Base-by-base conservation (phyloP, 2,797 vertebrate genomes). In the Cirrhinus mrigala region DNA sequence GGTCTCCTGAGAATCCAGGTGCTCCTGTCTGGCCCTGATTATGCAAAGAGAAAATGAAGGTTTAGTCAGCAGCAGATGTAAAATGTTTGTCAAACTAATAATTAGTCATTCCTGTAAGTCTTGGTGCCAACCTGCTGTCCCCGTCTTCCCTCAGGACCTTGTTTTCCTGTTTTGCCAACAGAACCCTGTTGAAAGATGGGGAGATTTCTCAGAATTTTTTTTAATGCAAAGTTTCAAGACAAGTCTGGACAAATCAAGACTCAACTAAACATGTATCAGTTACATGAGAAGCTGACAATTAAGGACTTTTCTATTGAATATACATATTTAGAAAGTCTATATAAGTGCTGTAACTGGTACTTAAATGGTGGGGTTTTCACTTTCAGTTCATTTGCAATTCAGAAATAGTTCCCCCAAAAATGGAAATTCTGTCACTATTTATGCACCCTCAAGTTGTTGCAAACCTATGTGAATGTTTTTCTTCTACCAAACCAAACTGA, bases 21-120 rank as follows among this genome's bases (percentile, higher is more conserved):
- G 92, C 93, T 90, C 94, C 95, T 3, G 15, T 91, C 88, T 94
- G 94, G 86, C 95, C 95, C 96, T 96, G 90, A 58, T 18, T 29
- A 83, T 37, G 2, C 60, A 86, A 81, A 71, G 6, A 76, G 48
- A 44, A 60, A 50, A 78, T 60, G 1, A n/a, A 37, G 18, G 71
- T 80, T 79, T 37, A 79, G 5, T 62, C 46, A 60, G 50, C 56
- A 82, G n/a, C 9, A 69, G 33, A 8, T 22, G 15, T 37, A 15
- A 29, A 69, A 80, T 15, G 29, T 1, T 10, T 52, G 9, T n/a
- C 54, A 70, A 9, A n/a, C 9, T 7, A 29, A 40, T 66, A 66
- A 52, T 64, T n/a, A 29, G 16, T 62, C 54, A 69, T 37, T 27
- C 3, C 29, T 68, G 29, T 56, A n/a, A 29, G 22, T 44, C 40